phyloP scores from a whole-genome alignment of 2,797 vertebrate species.

The Melopsittacus undulatus region DNA sequence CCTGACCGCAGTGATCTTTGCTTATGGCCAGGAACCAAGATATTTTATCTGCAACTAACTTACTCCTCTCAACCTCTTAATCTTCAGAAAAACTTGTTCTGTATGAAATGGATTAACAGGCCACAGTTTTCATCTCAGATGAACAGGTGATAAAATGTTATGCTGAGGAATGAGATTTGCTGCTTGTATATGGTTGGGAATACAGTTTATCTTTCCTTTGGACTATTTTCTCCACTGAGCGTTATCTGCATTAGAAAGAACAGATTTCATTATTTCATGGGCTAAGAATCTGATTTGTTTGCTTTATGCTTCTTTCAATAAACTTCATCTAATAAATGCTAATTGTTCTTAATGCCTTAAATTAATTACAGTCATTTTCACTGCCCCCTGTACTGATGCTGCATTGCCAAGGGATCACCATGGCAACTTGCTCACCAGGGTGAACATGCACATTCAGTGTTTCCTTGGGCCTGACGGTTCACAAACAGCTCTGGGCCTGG shows the following conservation, averaged over 20 bases:
- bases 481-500: not conserved
- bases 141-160: not conserved
- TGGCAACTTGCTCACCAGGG: slow-evolving; percentile 51
- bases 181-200: not conserved
- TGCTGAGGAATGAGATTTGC: not conserved
- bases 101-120: not conserved
- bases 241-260: not conserved
- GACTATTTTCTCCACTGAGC: not conserved
- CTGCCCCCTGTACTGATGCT: slow-evolving; percentile 19
- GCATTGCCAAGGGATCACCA: slow-evolving; percentile 49
- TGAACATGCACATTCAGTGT: not conserved
- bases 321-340: slow-evolving; percentile 62
- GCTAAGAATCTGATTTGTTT: slow-evolving; percentile 26
- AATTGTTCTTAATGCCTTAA: slow-evolving; percentile 71
- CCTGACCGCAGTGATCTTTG: not conserved
- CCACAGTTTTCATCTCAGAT: not conserved
- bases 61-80: not conserved
- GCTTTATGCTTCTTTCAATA: slow-evolving; percentile 28
- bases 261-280: not conserved
- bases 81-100: not conserved
- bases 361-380: slow-evolving; percentile 62
- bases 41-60: not conserved
- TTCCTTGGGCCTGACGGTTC: not conserved
- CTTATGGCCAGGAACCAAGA: not conserved
- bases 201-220: not conserved